These are phyloP conservation scores for Esox masquinongy DNA, from an alignment of 2,797 vertebrate genomes.

Conservation along the genomic window DNA sequence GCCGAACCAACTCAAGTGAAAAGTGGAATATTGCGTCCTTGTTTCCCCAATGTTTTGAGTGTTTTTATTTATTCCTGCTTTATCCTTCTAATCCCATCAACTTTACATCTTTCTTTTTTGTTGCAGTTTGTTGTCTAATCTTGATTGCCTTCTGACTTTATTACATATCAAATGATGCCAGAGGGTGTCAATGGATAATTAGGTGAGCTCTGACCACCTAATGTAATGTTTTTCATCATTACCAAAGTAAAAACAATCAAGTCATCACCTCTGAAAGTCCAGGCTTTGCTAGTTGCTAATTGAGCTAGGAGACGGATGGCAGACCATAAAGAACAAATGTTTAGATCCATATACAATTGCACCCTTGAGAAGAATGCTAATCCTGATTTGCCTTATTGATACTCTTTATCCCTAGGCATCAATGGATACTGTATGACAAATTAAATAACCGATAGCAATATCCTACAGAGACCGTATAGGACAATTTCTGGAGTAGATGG, in stretches of 20 bases:
- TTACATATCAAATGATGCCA: slow-evolving; percentile 47
- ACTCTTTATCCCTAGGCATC: slow-evolving; percentile 23
- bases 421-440: neutral
- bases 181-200: slow-evolving; percentile 36
- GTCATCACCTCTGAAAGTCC: slow-evolving; percentile 18
- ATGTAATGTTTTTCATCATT: slow-evolving; percentile 47
- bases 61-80: slow-evolving; percentile 9
- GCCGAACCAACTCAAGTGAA: slow-evolving; percentile 17
- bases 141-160: slow-evolving; percentile 43
- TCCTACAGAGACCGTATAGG: neutral
- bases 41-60: neutral
- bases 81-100: slow-evolving; percentile 21
- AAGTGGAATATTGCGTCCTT: neutral
- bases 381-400: slow-evolving; percentile 40
- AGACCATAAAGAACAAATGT: slow-evolving; percentile 39
- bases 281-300: neutral
- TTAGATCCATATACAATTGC: slow-evolving; percentile 25
- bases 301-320: neutral
- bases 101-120: slow-evolving; percentile 21
- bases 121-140: slow-evolving; percentile 33
- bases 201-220: slow-evolving; percentile 15
- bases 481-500: neutral
- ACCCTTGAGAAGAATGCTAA: slow-evolving; percentile 26
- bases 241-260: slow-evolving; percentile 39
- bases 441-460: neutral